Conservation (phyloP, 2,888 invertebrate species). For the Hemaris fuciformis region DNA sequence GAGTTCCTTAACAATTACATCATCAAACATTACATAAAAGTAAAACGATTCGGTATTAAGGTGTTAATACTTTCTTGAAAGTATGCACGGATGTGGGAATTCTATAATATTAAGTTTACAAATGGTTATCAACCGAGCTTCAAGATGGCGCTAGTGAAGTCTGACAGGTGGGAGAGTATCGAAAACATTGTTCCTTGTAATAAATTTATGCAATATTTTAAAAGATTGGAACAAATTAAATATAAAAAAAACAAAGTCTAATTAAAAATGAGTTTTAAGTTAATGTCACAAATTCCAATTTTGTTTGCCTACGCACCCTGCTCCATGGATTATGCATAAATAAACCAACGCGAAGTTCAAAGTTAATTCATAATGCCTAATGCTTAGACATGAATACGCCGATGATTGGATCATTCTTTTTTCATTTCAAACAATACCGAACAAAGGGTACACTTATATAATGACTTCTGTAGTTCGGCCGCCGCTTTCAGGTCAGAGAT, state of each 20-base stretch:
- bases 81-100: not conserved
- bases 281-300: not conserved
- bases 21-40: constrained; percentile 11
- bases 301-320: not conserved
- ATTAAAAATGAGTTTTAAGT: not conserved
- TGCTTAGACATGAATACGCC: constrained; percentile 1
- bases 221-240: no score
- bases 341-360: not conserved
- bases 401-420: constrained; percentile 5
- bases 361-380: not conserved
- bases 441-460: constrained; percentile 14
- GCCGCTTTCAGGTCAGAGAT: constrained; percentile 2
- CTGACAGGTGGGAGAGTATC: not conserved
- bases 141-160: not conserved
- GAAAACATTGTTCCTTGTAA: not conserved
- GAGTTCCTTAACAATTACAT: constrained; percentile 15
- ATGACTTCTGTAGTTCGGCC: constrained; percentile 11
- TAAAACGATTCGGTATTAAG: constrained; percentile 1
- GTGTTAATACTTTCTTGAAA: constrained; percentile 3
- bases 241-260: not conserved
- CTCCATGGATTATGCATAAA: not conserved
- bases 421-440: constrained; percentile 13
- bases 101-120: not conserved
- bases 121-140: not conserved
- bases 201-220: no score